Base-by-base conservation (phyloP, 2,113 vertebrate species). In the Nannospalax galili region DNA sequence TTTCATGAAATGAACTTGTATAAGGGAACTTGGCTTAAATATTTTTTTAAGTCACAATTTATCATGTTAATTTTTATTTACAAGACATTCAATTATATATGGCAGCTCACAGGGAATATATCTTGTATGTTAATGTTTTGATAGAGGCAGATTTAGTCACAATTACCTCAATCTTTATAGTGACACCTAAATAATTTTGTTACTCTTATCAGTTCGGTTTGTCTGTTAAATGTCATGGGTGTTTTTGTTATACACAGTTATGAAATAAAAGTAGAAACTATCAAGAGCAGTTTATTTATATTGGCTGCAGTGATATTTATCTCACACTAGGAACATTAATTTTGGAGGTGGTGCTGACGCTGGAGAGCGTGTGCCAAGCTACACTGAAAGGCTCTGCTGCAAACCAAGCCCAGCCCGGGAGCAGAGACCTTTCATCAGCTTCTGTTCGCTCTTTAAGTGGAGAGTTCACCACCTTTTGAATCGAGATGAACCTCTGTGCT, bases 191-290 rank as follows among this genome's bases (percentile, higher is more conserved):
- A 87, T 24, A 88, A 79, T 81, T 88, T 96, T 80, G 15, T 35
- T 86, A 42, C 35, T 30, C 7, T 69, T 73, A 52, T 75, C 11
- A 65, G 35, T 58, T 35, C 32, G 37, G 8, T 48, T 88, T 48
- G 91, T 91, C 30, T 79, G 64, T 84, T 64, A 93, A 90, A 72
- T 4, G 8, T 48, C 12, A 14, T 78, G 12, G 26, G 19, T 15
- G n/a, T n/a, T 48, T 48, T 70, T 58, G 11, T 20, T 81, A 8
- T 40, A 79, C 17, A 56, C 28, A 95, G 35, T 35, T 86, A 45
- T 92, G 58, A 84, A 85, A 78, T 92, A 81, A 87, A 93, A 86
- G 42, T 32, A 87, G n/a, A 86, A 96, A 69, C 40, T 52, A 85
- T 6, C 28, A 89, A 48, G 20, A 73, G 4, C 14, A 72, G 37